These are phyloP conservation scores for Tetranychus piercei DNA, from an alignment of 2,888 invertebrate genomes.

Conservation along the genomic window DNA sequence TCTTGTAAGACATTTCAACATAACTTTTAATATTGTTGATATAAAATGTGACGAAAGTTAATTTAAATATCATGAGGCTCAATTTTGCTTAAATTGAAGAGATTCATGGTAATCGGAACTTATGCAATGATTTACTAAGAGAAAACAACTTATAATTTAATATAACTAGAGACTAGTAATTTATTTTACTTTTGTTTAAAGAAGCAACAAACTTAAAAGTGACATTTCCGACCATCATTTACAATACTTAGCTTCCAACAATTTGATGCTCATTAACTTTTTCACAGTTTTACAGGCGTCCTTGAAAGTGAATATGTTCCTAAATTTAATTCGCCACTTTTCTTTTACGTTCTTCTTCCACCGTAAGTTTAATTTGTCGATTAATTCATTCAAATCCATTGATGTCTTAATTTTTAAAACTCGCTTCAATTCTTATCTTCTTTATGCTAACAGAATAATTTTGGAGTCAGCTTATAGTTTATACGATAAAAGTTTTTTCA, in stretches of 20 bases:
- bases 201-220: background rate
- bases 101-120: conserved; percentile 24
- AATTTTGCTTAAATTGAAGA: background rate
- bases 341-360: conserved; percentile 39
- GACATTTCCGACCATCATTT: background rate
- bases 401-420: background rate
- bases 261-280: conserved; percentile 3
- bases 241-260: background rate
- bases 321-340: conserved; percentile 34
- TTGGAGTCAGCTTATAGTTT: conserved; percentile 41
- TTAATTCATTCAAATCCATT: background rate
- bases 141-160: background rate
- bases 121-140: background rate
- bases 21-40: background rate
- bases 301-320: conserved; percentile 27
- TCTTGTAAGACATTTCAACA: conserved; percentile 32
- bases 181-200: background rate
- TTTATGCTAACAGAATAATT: conserved; percentile 33
- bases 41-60: background rate
- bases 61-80: background rate
- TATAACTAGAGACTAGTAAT: background rate
- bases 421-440: background rate
- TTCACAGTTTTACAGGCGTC: conserved; percentile 26
- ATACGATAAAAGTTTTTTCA: conserved; percentile 39
- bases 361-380: conserved; percentile 35